Evolutionary conservation across 2,888 invertebrate species (phyloP), one percentile per base, ranked within the genome.

Genomic region (Microplitis manilae): DNA sequence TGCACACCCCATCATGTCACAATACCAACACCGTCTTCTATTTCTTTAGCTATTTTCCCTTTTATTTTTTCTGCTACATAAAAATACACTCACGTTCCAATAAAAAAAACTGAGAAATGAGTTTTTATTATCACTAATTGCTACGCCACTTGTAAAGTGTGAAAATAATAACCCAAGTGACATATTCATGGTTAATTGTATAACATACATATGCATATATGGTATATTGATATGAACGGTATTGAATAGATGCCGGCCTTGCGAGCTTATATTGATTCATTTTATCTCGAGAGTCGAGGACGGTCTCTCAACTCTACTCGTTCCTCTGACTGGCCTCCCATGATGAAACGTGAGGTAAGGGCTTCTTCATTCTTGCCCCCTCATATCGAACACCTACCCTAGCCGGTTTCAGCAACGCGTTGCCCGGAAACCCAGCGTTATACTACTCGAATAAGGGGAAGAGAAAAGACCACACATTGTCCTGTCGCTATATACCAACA

Each of bases 261-360:
- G 30, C 30, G 30, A 30, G 30, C 30, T 30, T 59, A 77, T 88
- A 87, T 88, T 87, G 87, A 88, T 88, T 88, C 84, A 84, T 87
- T 86, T 85, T 85, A 83, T 86, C 83, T 83, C 82, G 80, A 78
- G 76, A 79, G 79, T 76, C 71, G 41, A 8, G 13, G 50, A 68
- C 62, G 13, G 39, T 68, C 30, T 30, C 30, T 30, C 30, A 30
- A 59, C 38, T 64, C 62, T 20, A 38, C 65, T 62, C 39, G 39
- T 41, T 65, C 50, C 64, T 41, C 67, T 61, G 60, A 38, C 64
- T 73, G 62, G 76, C 59, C 73, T 67, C 65, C 60, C 62, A 72
- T 61, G 69, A 68, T 81, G 85, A 86, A 86, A 86, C 83, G 84
- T 84, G 85, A 87, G 86, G 85, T 86, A 86, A 85, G 85, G 86